Evolutionary conservation across 2,888 invertebrate genomes (phyloP), one percentile per base, ranked within the genome.

Genomic region (Meliscaeva auricollis): DNA sequence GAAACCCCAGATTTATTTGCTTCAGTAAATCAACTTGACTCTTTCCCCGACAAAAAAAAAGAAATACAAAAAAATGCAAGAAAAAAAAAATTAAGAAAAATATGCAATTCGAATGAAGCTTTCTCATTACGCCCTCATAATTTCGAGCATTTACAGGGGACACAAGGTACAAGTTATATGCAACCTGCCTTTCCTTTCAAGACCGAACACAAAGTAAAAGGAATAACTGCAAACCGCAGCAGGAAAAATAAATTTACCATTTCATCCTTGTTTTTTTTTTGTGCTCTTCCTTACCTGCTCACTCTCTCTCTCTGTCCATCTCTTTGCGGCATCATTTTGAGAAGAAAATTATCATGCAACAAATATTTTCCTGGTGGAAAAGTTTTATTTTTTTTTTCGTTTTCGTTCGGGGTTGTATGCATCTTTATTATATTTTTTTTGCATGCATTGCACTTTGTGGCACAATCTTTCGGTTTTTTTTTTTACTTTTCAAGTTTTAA

Each of bases 361-460:
- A 80, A 73, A 66, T n/a, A 74, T 66, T 80, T 83, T 32, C 68
- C 80, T 70, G 70, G 15, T 80, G 66, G 64, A 79, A 58, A 68
- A 15, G 7, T 5, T 30, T 46, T 64, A 11, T 46, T 70, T 69
- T 54, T 69, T 52, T 13, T 17, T 15, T 20, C 8, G 9, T 38
- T 38, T 38, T 5, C 6, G 11, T 22, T 9, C 38, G 52, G 26
- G 6, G 15, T 44, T 35, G 17, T 9, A 17, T 62, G 22, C 52
- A 68, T 32, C 69, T 66, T 41, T 48, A 32, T 15, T 46, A 3
- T 60, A 35, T 35, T n/a, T 8, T 50, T 54, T 50, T 64, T 64
- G 72, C 73, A 60, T 54, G 15, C 50, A 48, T 13, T 58, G 58
- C 74, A 38, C 22, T 7, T n/a, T 52, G 44, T 32, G 64, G 52